Base-by-base conservation (phyloP, 2,888 invertebrate species). In the Rhaphigaster nebulosa region DNA sequence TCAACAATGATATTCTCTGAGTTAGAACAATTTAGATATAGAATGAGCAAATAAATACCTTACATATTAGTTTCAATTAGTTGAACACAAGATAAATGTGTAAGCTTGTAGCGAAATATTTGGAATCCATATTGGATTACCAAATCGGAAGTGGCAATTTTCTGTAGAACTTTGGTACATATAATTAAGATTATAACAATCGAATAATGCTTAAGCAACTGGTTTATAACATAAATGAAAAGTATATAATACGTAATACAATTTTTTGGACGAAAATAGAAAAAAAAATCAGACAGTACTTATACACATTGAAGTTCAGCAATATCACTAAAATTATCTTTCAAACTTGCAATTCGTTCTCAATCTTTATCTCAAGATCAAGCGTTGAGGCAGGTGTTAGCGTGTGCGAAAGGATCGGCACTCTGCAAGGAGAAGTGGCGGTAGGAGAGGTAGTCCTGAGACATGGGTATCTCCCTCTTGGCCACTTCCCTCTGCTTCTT, bases 391-490 rank as follows among this genome's bases (percentile, higher is more conserved):
- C 89, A 70, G 50, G 89, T 87, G 56, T 87, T 89, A 20, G 52
- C 87, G 89, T 70, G 65, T 3, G 89, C 90, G 89, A 92, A 87
- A 4, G 92, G 92, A 76, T 96, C 96, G 52, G 96, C 96, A 92
- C 96, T 96, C 92, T 96, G 96, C 93, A 96, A 95, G 92, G 96
- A 96, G 93, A 96, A 96, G 93, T 96, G 96, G 91, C 96, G 94
- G 93, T 92, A 92, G 34, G 92, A 90, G 50, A 91, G 91, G 89
- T 91, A 92, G 89, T 92, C 91, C 70, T 91, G 90, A 8, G 91
- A 91, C 89, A 88, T 56, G 38, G 26, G 96, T 96, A 93, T 96
- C 91, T 96, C 96, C 90, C 96, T 94, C 94, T 97, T 97, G 18
- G 96, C 95, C 45, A 96, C 96, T 92, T 92, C 91, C n/a, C 93